These are phyloP conservation scores for Aricia artaxerxes DNA, from an alignment of 2,888 invertebrate species.

Conservation along the genomic window DNA sequence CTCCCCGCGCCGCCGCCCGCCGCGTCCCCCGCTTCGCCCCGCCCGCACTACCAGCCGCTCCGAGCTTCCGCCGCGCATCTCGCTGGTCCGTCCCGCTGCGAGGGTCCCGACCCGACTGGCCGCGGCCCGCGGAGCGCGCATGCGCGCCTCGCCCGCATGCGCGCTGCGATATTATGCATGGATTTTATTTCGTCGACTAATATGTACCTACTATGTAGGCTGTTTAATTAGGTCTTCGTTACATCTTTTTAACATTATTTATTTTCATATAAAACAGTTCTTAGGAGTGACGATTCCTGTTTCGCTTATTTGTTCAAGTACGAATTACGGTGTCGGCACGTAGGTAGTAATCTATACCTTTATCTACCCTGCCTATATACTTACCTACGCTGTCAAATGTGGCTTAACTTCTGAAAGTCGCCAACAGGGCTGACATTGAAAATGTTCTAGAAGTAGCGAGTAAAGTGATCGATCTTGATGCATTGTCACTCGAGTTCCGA, in stretches of 20 bases:
- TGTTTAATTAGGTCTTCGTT: not conserved
- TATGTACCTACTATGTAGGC: not conserved
- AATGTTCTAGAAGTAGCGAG: not conserved
- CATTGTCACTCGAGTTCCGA: not conserved
- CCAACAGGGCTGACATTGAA: not conserved
- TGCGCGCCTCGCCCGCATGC: slow-evolving; percentile 53
- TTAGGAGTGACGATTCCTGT: not conserved
- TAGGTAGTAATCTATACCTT: not conserved
- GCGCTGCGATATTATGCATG: slow-evolving; percentile 35
- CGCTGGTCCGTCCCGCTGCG: slow-evolving; percentile 62
- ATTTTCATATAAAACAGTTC: not conserved
- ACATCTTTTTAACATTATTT: not conserved
- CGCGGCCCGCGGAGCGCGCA: slow-evolving; percentile 51
- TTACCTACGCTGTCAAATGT: not conserved
- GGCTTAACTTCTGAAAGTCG: not conserved
- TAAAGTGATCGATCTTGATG: not conserved
- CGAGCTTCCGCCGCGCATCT: slow-evolving; percentile 75
- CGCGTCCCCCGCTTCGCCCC: slow-evolving; percentile 61
- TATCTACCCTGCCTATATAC: not conserved
- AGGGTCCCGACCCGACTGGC: slow-evolving; percentile 52
- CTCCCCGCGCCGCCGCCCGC: slow-evolving; percentile 67
- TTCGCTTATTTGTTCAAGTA: not conserved
- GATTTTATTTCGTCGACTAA: slow-evolving; percentile 21
- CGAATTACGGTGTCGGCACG: not conserved
- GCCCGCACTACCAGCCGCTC: slow-evolving; percentile 70